A percentile compares a stretch with the other conserved stretches of the same genome.
These are phyloP conservation scores for Trichonephila clavipes DNA, from an alignment of 1,140 invertebrate species.

Conservation along the genomic window DNA sequence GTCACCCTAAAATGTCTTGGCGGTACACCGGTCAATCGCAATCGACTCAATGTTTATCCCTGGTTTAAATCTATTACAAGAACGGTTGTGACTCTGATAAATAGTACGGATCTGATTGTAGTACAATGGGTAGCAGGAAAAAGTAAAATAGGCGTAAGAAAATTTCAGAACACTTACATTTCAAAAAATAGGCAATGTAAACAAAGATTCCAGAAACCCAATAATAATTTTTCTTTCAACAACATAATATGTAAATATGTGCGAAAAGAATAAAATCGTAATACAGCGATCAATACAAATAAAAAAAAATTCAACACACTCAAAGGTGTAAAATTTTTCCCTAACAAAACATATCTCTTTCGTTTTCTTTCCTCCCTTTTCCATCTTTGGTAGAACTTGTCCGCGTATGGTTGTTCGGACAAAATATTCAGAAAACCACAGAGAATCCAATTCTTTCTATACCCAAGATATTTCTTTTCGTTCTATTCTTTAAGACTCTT, in stretches of 20 bases:
- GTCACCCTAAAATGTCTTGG: too few species aligned
- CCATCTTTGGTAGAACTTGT: slow-evolving; percentile 3
- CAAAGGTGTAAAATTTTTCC: neutral
- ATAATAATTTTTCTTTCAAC: neutral
- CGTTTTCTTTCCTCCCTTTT: neutral
- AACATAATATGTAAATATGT: neutral
- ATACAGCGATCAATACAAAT: neutral
- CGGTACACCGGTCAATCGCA: too few species aligned
- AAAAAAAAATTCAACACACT: neutral
- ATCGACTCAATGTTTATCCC: too few species aligned
- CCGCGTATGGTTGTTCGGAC: neutral
- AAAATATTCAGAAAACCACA: slow-evolving; percentile 56
- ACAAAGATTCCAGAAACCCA: neutral
- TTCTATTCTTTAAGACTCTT: slow-evolving; percentile 38
- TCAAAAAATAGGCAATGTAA: too few species aligned
- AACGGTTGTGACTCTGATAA: too few species aligned
- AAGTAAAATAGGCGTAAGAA: too few species aligned
- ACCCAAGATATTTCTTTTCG: neutral
- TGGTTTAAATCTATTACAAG: too few species aligned
- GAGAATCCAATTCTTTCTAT: slow-evolving; percentile 36
- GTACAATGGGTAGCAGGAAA: too few species aligned
- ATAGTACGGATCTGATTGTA: too few species aligned
- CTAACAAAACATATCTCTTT: neutral
- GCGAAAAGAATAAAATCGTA: neutral
- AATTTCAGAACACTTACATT: too few species aligned